Evolutionary conservation across 2,888 invertebrate genomes (phyloP), one percentile per base, ranked within the genome.

Genomic region (Clistopyga incitator): DNA sequence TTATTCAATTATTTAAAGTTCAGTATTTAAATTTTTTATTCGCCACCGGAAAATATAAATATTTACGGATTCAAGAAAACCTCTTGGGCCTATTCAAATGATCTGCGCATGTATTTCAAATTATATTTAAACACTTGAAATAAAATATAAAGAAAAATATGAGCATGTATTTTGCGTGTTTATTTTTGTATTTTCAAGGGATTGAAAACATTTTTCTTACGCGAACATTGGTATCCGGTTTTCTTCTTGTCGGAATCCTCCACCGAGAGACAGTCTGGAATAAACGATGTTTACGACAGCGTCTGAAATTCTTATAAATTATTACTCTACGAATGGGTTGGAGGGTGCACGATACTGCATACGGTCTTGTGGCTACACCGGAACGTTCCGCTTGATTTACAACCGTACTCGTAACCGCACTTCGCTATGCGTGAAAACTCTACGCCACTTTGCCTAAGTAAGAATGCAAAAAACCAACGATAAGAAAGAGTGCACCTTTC

Each of bases 221-320:
- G 68, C 61, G 15, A 54, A 18, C 23, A 18, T 59, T 20, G 61
- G 50, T 29, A 23, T 75, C 42, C 61, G 56, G 8, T 76, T 29
- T 29, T 45, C 59, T 42, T 38, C 59, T 71, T 47, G 47, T 18
- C 52, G 18, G 38, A 20, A 8, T 18, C 18, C 18, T 10, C 38
- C 42, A 59, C 59, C 47, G 47, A 6, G 47, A 6, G 65, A 71
- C 56, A 29, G 72, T 82, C 61, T 25, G 70, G 78, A 75, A 78
- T 70, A 82, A 82, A 82, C 82, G 82, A 82, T 83, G 82, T 83
- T 79, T 83, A 83, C 82, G 82, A 70, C 78, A 75, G 65, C 72
- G 65, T 65, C 79, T 72, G 76, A 79, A 79, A 83, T 11, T 80
- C 67, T 77, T 79, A 64, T 83, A 83, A 83, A 79, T 83, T 79